Evolutionary conservation across 2,113 vertebrate genomes (phyloP), one percentile per base, ranked within the genome.

Genomic region (Thinocorus orbignyianus): DNA sequence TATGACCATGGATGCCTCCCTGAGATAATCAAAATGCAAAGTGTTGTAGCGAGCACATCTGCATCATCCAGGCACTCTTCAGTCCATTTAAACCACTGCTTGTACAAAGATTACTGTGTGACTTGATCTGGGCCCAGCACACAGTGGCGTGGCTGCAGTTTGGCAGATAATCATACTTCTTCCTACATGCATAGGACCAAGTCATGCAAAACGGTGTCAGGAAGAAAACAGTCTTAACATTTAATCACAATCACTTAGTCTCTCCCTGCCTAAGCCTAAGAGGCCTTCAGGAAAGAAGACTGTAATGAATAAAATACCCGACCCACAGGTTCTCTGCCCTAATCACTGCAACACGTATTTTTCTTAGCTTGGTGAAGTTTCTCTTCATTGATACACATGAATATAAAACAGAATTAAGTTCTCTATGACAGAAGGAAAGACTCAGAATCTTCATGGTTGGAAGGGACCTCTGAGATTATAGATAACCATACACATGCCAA

Each of bases 141-240:
- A 1, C 7, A 28, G 14, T 13, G 49, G 6, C 0, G 0, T 49
- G 46, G 13, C 37, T 74, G 13, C 65, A 65, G 25, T 35, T 48
- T 83, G 44, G 42, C 64, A 74, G 22, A 41, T 81, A 79, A 24
- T 65, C 42, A 31, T 41, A 37, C 9, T 37, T 57, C 49, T 33
- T 28, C 49, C 11, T 35, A 30, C 9, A 10, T 33, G 15, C 41
- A 37, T 14, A 42, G 18, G 37, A 81, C 14, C 49, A 2, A 10
- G 19, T 22, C 46, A 62, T 3, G 30, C 87, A 44, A 71, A 74
- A n/a, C 41, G 49, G 7, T 12, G 11, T 22, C 3, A 1, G 61
- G 28, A 87, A 78, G n/a, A 33, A 74, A 82, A 37, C 7, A 10
- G 23, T 83, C 77, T 25, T 55, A 73, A 49, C 13, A n/a, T 66